These are phyloP conservation scores for Probosciger aterrimus DNA, from an alignment of 2,113 vertebrate genomes.

Conservation along the genomic window DNA sequence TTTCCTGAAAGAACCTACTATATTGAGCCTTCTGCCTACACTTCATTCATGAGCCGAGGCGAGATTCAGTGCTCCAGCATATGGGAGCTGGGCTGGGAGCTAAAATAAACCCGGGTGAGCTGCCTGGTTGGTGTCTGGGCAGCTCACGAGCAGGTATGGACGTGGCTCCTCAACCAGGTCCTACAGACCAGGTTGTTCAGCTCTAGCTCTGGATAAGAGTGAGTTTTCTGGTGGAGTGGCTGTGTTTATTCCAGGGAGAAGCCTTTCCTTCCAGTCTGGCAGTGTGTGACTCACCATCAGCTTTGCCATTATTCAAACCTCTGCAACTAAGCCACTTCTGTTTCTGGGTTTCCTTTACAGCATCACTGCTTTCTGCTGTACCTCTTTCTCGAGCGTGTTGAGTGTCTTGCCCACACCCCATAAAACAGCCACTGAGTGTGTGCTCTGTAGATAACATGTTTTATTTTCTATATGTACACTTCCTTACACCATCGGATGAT, in stretches of 20 bases:
- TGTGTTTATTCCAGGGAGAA: neutral
- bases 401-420: fast-evolving
- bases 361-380: neutral
- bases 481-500: neutral
- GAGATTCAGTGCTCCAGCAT: neutral
- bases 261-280: neutral
- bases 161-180: fast-evolving
- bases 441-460: neutral
- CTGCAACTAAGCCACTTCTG: neutral
- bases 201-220: neutral
- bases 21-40: neutral
- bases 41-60: neutral
- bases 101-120: fast-evolving
- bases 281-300: neutral
- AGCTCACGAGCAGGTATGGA: neutral
- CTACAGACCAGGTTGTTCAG: neutral
- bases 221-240: neutral
- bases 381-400: fast-evolving
- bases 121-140: neutral
- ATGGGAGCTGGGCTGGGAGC: neutral
- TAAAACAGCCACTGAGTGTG: fast-evolving
- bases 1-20: neutral
- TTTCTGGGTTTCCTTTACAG: neutral
- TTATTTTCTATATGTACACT: slow-evolving; percentile 42
- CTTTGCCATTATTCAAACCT: neutral